Percentiles rank a stretch among this genome's conserved stretches.
phyloP scores from a whole-genome alignment of 2,113 vertebrate genomes.

The Pteronura brasiliensis region DNA sequence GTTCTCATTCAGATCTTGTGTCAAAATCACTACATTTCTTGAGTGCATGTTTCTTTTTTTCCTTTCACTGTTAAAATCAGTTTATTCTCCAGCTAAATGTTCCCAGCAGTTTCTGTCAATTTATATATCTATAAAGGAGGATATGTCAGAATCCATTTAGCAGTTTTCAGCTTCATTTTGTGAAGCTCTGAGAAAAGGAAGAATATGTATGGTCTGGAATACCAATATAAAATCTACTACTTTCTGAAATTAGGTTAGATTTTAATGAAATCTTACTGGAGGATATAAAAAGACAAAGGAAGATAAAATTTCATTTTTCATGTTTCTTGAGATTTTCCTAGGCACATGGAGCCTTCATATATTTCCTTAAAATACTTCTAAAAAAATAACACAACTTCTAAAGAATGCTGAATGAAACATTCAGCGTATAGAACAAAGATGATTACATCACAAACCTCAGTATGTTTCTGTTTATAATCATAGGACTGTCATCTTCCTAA shows the following conservation, averaged over 20 bases:
- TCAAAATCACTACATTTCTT: neutral
- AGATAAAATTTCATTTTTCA: neutral
- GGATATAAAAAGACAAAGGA: neutral
- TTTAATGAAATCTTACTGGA: conserved; percentile 17
- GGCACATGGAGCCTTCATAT: neutral
- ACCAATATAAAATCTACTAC: neutral
- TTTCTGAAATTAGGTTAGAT: neutral
- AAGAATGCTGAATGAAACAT: neutral
- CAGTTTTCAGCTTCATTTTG: neutral
- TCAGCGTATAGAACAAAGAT: neutral
- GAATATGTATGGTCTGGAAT: neutral
- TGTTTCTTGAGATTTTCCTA: neutral
- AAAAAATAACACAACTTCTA: neutral
- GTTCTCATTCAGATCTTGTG: neutral
- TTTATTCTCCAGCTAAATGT: neutral
- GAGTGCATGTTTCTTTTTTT: neutral
- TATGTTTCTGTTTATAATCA: conserved; percentile 22
- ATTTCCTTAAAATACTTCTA: neutral
- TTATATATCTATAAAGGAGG: neutral
- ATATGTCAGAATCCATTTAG: conserved; percentile 23
- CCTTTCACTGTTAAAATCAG: neutral
- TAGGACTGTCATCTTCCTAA: neutral
- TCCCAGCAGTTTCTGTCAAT: neutral
- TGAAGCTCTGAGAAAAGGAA: conserved; percentile 14
- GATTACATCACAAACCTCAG: neutral